Evolutionary conservation across 1,140 invertebrate genomes (phyloP).

Genomic region (Heliothis virescens): DNA sequence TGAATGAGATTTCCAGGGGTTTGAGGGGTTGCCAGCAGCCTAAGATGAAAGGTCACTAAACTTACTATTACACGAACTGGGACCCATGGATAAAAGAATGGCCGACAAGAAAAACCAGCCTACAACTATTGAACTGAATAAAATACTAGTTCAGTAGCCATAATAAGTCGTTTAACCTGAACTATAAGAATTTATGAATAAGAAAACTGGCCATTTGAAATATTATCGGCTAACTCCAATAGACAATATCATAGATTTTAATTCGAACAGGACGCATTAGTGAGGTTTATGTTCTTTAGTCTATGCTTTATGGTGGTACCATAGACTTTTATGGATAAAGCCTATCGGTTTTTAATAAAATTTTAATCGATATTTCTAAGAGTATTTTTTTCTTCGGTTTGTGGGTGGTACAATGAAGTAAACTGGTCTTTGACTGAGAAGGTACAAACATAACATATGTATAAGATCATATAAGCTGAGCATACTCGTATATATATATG

Average conservation of each 20-base stretch:
- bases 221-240: conserved; percentile 16
- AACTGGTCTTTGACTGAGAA: neutral
- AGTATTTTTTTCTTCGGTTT: neutral
- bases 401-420: neutral
- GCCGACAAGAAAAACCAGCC: conserved; percentile 6
- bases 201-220: conserved; percentile 28
- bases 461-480: too few relatives aligned
- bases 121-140: conserved; percentile 3
- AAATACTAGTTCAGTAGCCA: neutral
- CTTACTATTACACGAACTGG: neutral
- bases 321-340: conserved; percentile 13
- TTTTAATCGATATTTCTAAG: neutral
- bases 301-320: neutral
- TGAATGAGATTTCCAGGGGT: too few relatives aligned
- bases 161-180: conserved; percentile 11
- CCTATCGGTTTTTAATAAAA: conserved; percentile 8
- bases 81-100: neutral
- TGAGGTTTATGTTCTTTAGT: conserved; percentile 30
- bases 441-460: too few relatives aligned
- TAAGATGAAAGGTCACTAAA: neutral
- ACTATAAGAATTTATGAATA: conserved; percentile 37
- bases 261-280: conserved; percentile 31
- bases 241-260: conserved; percentile 33
- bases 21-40: neutral
- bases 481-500: too few relatives aligned